phyloP scores from a whole-genome alignment of 2,797 vertebrate genomes.

The Morus bassanus region DNA sequence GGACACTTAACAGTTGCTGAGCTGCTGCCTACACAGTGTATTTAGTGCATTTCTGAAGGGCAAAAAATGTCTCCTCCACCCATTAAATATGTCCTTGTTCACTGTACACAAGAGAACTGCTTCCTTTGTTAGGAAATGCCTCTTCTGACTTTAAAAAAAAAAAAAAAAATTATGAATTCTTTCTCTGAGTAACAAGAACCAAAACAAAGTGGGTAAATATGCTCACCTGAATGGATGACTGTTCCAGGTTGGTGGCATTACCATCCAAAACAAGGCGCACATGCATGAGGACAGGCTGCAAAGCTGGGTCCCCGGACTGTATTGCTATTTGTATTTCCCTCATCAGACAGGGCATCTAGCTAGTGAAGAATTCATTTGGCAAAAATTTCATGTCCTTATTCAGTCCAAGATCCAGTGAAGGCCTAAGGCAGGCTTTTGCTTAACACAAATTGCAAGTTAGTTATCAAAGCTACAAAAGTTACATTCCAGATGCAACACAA shows the following conservation, averaged over 20 bases:
- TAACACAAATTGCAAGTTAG: neutral
- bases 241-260: neutral
- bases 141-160: neutral
- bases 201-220: neutral
- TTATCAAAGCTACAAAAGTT: neutral
- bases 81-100: neutral
- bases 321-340: neutral
- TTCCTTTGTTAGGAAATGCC: neutral
- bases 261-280: neutral
- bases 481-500: neutral
- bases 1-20: neutral
- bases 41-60: neutral
- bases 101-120: neutral
- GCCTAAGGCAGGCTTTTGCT: neutral
- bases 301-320: neutral
- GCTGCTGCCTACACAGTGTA: neutral
- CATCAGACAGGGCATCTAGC: neutral
- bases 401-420: neutral
- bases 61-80: neutral
- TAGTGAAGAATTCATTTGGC: neutral
- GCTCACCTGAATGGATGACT: neutral
- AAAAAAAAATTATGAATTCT: neutral
- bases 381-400: neutral
- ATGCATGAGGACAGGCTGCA: neutral
- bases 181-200: neutral